Percentiles rank a stretch among this genome's conserved stretches.
phyloP scores from a whole-genome alignment of 1,140 invertebrate species.

The Drosophila persimilis region DNA sequence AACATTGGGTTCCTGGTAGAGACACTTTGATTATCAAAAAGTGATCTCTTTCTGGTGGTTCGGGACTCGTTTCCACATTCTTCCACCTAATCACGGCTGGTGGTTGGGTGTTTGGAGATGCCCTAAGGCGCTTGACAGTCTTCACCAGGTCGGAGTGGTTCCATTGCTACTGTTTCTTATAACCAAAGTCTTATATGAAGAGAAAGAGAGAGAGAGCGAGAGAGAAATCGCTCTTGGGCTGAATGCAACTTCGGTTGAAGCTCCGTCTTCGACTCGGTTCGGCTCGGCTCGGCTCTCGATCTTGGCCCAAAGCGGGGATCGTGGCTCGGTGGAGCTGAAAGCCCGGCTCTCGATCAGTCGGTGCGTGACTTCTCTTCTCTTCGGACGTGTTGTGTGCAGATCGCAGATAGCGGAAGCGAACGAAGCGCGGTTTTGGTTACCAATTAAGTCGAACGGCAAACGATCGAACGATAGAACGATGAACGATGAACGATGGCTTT shows the following conservation, averaged over 20 bases:
- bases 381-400: conserved; percentile 37
- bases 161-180: conserved; percentile 9
- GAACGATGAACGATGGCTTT: conserved; percentile 49
- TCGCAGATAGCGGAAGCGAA: not conserved
- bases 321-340: conserved; percentile 32
- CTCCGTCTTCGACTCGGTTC: not conserved
- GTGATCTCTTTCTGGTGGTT: conserved; percentile 8
- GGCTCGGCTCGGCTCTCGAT: conserved; percentile 3
- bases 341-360: conserved; percentile 52
- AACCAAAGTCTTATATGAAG: conserved; percentile 6
- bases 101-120: conserved; percentile 8
- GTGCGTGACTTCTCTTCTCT: conserved; percentile 56
- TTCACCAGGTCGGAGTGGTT: conserved; percentile 22
- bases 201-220: not conserved
- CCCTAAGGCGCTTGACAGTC: conserved; percentile 34
- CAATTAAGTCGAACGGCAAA: conserved; percentile 25
- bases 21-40: conserved; percentile 3
- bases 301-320: conserved; percentile 5
- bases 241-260: not conserved
- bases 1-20: not conserved
- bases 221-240: not conserved
- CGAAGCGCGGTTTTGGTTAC: conserved; percentile 16
- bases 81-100: conserved; percentile 25
- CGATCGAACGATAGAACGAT: too few species aligned
- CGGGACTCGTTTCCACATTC: conserved; percentile 19